A percentile compares a stretch with the other conserved stretches of the same genome.
Conservation (phyloP, 2,113 vertebrate genomes). For the Dipodomys ordii region DNA sequence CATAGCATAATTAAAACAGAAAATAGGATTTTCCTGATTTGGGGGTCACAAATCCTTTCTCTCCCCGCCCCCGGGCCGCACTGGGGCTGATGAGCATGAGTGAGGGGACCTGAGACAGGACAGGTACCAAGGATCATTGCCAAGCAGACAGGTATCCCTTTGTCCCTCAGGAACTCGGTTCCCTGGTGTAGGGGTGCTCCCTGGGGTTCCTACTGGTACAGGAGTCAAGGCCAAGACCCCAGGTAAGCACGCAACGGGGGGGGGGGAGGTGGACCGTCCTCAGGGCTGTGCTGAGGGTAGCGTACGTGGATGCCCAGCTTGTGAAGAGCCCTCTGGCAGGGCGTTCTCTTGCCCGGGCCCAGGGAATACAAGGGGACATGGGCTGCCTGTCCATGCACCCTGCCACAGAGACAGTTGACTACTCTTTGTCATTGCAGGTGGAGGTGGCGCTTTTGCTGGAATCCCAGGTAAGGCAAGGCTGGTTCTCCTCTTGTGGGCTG, state of each 20-base stretch:
- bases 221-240: constrained; percentile 93
- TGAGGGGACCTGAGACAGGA: accelerated
- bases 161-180: constrained; percentile 90
- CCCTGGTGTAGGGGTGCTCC: constrained; percentile 93
- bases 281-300: accelerated
- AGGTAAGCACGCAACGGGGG: constrained; percentile 78
- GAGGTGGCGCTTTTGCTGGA: constrained; percentile 85
- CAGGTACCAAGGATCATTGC: background rate
- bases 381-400: too few relatives aligned
- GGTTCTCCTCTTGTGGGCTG: background rate
- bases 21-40: background rate
- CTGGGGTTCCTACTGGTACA: constrained; percentile 94
- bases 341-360: background rate
- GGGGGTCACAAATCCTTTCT: background rate
- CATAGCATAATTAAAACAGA: background rate
- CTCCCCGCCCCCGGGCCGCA: accelerated
- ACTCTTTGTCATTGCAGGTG: constrained; percentile 76
- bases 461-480: constrained; percentile 85
- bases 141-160: background rate
- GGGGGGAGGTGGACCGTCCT: too few relatives aligned
- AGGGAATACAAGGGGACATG: too few relatives aligned
- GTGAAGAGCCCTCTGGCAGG: background rate
- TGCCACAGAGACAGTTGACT: background rate
- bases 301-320: background rate
- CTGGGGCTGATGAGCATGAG: background rate